Evolutionary conservation across 2,888 invertebrate genomes (phyloP), one percentile per base, ranked within the genome.

Genomic region (Meiosimyza decipiens): DNA sequence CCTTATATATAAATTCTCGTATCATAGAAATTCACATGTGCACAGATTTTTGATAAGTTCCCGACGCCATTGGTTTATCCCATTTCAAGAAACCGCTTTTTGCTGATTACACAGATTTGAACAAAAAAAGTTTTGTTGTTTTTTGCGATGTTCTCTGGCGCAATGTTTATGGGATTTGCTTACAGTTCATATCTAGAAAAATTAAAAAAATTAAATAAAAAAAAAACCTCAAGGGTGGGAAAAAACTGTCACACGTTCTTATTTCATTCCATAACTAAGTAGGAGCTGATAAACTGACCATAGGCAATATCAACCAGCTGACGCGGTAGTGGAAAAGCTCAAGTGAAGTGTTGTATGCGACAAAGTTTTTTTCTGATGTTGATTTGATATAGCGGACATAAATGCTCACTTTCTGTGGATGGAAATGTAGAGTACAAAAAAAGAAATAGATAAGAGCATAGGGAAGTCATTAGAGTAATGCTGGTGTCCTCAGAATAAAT

Each of bases 151-250:
- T 22, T 33, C 22, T 13, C 50, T 47, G 57, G 59, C 68, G 57
- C 68, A 49, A 33, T 40, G 51, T 59, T 40, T 15, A 47, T 33
- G 28, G 49, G 50, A 51, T 60, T 51, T 22, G 28, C 40, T 60
- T 69, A 60, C 52, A 16, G 49, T 52, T 47, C 18, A 52, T 57
- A 60, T 59, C 51, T 52, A 69, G 59, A 12, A 40, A 60, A 40
- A 40, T 40, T 11, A 47, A 7, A 57, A 57, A 57, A 6, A 28
- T 3, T 6, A 57, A 22, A 28, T 28, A n/a, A 15, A 18, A 28
- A 57, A 57, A 57, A 55, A 49, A 49, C 40, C 51, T 69, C 69
- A 69, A 69, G 69, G 69, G 69, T 69, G 69, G 50, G 69, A 69
- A 69, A 60, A 52, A 51, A 52, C 62, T n/a, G 28, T 22, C 50